Percentiles rank a stretch among this genome's conserved stretches.
These are phyloP conservation scores for Chionoecetes opilio DNA, from an alignment of 1,140 invertebrate species.

Conservation along the genomic window DNA sequence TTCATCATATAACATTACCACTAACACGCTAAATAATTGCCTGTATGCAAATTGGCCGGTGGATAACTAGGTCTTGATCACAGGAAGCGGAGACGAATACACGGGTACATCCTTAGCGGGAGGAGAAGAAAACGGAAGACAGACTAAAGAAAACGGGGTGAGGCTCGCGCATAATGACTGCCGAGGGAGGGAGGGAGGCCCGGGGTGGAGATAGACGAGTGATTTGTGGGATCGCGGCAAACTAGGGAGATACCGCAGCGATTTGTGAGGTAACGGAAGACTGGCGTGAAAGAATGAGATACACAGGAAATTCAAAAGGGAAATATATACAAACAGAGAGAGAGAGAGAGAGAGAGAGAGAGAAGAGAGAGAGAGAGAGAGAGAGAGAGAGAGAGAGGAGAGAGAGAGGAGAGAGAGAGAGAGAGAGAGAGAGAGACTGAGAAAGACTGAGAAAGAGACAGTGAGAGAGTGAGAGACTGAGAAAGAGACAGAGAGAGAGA, in stretches of 20 bases:
- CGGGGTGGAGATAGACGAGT: background rate
- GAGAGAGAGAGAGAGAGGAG: too few relatives aligned
- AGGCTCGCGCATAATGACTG: background rate
- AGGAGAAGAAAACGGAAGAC: background rate
- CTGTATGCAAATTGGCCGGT: constrained; percentile 66
- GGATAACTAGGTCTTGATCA: constrained; percentile 41
- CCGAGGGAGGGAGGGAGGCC: background rate
- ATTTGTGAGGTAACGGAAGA: background rate
- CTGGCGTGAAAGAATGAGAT: background rate
- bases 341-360: too few relatives aligned
- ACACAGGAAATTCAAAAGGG: background rate
- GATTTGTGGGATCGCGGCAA: background rate
- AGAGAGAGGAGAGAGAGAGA: background rate
- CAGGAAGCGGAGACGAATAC: background rate
- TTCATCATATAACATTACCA: constrained; percentile 72
- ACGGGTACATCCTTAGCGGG: background rate
- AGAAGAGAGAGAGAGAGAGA: background rate
- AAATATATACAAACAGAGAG: background rate
- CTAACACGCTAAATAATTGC: constrained; percentile 72
- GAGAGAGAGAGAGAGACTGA: constrained; percentile 31
- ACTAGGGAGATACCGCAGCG: background rate
- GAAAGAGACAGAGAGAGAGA: background rate
- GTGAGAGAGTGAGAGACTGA: background rate
- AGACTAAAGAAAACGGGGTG: background rate
- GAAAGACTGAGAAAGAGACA: background rate